A percentile compares a stretch with the other conserved stretches of the same genome.
Conservation (phyloP, 2,888 invertebrate genomes). For the Brachycybe producta region DNA sequence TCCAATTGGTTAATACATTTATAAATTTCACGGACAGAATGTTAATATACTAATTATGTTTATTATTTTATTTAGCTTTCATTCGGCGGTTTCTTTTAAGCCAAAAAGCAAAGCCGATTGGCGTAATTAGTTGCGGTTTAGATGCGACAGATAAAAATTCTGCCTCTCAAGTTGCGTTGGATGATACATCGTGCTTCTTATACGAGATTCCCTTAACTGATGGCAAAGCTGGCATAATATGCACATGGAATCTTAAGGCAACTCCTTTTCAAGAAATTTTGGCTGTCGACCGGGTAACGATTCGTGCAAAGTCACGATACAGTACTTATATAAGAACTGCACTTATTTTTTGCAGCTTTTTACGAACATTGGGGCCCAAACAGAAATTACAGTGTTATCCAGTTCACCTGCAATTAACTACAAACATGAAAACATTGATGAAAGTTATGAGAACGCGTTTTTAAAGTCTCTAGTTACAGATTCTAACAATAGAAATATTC, state of each 20-base stretch:
- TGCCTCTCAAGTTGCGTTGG: not conserved
- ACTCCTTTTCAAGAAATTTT: too few relatives aligned
- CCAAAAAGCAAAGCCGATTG: not conserved
- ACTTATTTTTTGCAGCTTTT: conserved; percentile 6
- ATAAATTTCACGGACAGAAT: not conserved
- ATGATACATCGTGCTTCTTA: conserved; percentile 5
- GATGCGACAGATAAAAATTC: not conserved
- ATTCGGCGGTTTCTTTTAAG: not conserved
- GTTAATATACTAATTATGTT: too few relatives aligned
- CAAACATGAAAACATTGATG: too few relatives aligned
- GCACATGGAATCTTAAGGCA: too few relatives aligned
- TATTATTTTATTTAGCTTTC: too few relatives aligned
- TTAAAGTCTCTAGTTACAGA: not conserved
- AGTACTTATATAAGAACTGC: too few relatives aligned
- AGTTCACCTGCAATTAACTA: too few relatives aligned
- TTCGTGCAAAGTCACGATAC: too few relatives aligned
- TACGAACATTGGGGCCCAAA: not conserved
- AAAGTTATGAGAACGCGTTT: too few relatives aligned
- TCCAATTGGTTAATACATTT: not conserved
- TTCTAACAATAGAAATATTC: not conserved
- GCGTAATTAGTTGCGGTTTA: conserved; percentile 5
- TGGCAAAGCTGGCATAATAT: too few relatives aligned
- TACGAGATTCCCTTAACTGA: conserved; percentile 4
- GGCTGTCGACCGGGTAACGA: not conserved
- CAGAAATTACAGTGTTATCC: too few relatives aligned